Evolutionary conservation across 1,140 invertebrate species (phyloP), one percentile per base, ranked within the genome.

Genomic region (Calephelis virginiensis): DNA sequence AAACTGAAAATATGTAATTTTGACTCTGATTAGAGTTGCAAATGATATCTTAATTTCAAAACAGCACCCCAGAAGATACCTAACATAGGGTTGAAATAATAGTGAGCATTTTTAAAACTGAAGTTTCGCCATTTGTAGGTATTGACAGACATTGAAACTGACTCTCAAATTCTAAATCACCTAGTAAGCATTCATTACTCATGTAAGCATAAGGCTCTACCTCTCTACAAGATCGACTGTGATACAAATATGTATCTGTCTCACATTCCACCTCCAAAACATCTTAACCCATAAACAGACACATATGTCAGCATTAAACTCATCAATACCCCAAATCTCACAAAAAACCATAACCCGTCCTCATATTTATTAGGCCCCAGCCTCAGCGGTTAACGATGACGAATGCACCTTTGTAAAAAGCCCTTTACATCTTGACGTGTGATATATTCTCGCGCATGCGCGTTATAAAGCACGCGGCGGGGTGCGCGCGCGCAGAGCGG

Each of bases 391-490:
- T 90, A 90, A 90, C 87, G 87, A 90, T 90, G 87, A 90, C 85
- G 87, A 87, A 90, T 88, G 86, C 77, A 86, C 78, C 80, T 82
- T 85, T 80, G 81, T 86, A 80, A 82, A 83, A 82, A 81, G 77
- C 73, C 83, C 76, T 83, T 85, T 83, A 79, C 74, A 81, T 72
- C 68, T 75, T 85, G 87, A 88, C 85, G 82, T 71, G 81, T 86
- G 83, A 90, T 86, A 88, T 90, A 90, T 90, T 78, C 76, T 67
- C 61, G 75, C 78, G 80, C 78, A 72, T 63, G 79, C 79, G 83
- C 72, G 76, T 74, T 79, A 87, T 90, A 85, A 90, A 85, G 79
- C 76, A 87, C 83, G 66, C 84, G 76, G 74, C 84, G 78, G 85
- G 87, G 87, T 81, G 87, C 85, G 82, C 79, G 71, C 64, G 83